Base-by-base conservation (phyloP, 2,113 vertebrate genomes). In the Nasalis larvatus region DNA sequence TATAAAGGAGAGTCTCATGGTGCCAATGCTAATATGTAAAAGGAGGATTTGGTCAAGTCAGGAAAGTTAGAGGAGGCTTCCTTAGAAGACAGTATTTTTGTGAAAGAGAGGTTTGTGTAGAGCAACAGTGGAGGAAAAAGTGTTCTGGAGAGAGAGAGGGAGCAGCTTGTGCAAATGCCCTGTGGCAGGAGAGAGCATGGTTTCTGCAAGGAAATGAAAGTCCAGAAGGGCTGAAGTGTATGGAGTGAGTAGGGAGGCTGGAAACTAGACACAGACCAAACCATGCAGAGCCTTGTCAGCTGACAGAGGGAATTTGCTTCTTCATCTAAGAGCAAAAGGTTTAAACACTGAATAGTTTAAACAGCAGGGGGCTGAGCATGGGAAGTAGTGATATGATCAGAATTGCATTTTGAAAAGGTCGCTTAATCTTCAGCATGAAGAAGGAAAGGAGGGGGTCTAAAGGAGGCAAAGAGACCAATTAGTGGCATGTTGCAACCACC, bases 331-430 rank as follows among this genome's bases (percentile, higher is more conserved):
- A 96, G 80, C 69, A 95, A 96, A 95, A 25, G 60, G 35, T 87
- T 92, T 87, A 93, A 92, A 89, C 45, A 60, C 49, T 27, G 89
- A 89, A 76, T 74, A 81, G 63, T 78, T 95, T 86, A 86, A 96
- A 82, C 90, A 95, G 81, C 84, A 73, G n/a, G n/a, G 9, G 12
- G 56, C 40, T 45, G 47, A 81, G 49, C 78, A 95, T 2, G 42
- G 42, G 88, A 71, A n/a, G 76, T 90, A 82, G 52, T 23, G 60
- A 89, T 80, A 54, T 74, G 69, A 47, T 91, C 96, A 69, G 86
- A 95, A 96, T 12, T 94, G 80, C 87, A 96, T 97, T 97, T 94
- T 94, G 95, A 96, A 97, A 97, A 96, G 96, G 89, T 96, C 96
- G 86, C 63, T 81, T 12, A 47, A 71, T 66, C 71, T 97, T 95